Conservation (phyloP, 2,888 invertebrate species). For the Reticulitermes lucifugus region DNA sequence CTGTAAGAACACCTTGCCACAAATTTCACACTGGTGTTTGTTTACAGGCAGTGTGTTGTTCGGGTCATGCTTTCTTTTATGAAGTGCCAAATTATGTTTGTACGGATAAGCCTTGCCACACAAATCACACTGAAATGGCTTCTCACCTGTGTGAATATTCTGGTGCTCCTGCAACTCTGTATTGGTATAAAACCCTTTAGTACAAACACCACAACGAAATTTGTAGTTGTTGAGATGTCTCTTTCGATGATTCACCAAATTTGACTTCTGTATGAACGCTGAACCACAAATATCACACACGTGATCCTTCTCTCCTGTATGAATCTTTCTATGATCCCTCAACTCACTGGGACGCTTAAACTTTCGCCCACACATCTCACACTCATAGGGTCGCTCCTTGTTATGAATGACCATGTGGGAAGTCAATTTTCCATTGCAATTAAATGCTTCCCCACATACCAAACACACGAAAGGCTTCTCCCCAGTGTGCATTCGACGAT, state of each 20-base stretch:
- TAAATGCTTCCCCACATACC: slow-evolving; percentile 57
- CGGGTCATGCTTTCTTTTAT: slow-evolving; percentile 59
- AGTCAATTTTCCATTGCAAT: slow-evolving; percentile 47
- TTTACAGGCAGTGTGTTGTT: slow-evolving; percentile 59
- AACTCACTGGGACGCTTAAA: slow-evolving; percentile 56
- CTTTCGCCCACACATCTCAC: slow-evolving; percentile 55
- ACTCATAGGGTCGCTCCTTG: slow-evolving; percentile 35
- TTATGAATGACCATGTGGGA: slow-evolving; percentile 48
- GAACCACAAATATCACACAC: slow-evolving; percentile 62
- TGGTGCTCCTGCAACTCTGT: slow-evolving; percentile 69
- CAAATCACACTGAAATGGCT: slow-evolving; percentile 67
- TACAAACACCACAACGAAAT: slow-evolving; percentile 68
- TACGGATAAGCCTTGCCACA: slow-evolving; percentile 60
- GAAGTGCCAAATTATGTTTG: slow-evolving; percentile 52
- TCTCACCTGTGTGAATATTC: slow-evolving; percentile 68
- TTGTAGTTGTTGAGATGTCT: slow-evolving; percentile 70
- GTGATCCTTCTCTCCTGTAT: slow-evolving; percentile 53
- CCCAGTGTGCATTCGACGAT: slow-evolving; percentile 49
- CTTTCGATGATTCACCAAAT: slow-evolving; percentile 68
- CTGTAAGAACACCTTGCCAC: slow-evolving; percentile 61
- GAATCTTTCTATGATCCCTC: slow-evolving; percentile 52
- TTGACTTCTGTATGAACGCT: slow-evolving; percentile 61
- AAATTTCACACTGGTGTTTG: slow-evolving; percentile 62
- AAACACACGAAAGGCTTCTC: slow-evolving; percentile 55
- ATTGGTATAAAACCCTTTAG: slow-evolving; percentile 68